Percentiles rank a stretch among this genome's conserved stretches.
phyloP scores from a whole-genome alignment of 2,888 invertebrate genomes.

The Julus scandinavius region DNA sequence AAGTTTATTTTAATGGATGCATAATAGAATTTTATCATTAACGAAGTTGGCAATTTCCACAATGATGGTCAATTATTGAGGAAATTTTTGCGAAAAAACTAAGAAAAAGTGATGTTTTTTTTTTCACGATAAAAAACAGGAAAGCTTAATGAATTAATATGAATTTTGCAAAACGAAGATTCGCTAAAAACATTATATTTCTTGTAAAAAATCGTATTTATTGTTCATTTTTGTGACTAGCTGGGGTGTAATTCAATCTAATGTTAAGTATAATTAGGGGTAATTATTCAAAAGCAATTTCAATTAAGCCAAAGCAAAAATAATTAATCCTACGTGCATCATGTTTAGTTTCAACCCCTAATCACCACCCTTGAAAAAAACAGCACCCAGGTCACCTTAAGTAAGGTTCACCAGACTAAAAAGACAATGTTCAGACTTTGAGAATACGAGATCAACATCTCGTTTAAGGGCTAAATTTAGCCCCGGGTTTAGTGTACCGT shows the following conservation, averaged over 20 bases:
- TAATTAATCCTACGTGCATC: background rate
- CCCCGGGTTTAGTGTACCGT: conserved; percentile 1
- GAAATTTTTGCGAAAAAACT: background rate
- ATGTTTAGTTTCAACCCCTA: background rate
- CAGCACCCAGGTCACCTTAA: background rate
- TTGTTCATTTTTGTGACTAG: background rate
- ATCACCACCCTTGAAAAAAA: background rate
- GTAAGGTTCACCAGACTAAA: background rate
- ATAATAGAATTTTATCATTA: background rate
- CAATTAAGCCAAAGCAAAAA: background rate
- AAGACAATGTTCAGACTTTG: conserved; percentile 11
- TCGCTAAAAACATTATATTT: background rate
- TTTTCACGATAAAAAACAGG: background rate
- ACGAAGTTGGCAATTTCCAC: background rate
- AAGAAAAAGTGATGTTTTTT: background rate
- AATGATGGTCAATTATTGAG: background rate
- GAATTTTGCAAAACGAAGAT: background rate
- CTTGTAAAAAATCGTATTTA: background rate
- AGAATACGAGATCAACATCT: conserved; percentile 1
- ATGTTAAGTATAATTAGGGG: background rate
- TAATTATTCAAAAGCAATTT: background rate
- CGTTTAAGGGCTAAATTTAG: conserved; percentile 23
- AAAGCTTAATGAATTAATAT: background rate
- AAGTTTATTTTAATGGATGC: background rate
- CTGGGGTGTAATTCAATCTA: background rate